phyloP scores from a whole-genome alignment of 2,888 invertebrate species.

The Euplagia quadripunctaria region DNA sequence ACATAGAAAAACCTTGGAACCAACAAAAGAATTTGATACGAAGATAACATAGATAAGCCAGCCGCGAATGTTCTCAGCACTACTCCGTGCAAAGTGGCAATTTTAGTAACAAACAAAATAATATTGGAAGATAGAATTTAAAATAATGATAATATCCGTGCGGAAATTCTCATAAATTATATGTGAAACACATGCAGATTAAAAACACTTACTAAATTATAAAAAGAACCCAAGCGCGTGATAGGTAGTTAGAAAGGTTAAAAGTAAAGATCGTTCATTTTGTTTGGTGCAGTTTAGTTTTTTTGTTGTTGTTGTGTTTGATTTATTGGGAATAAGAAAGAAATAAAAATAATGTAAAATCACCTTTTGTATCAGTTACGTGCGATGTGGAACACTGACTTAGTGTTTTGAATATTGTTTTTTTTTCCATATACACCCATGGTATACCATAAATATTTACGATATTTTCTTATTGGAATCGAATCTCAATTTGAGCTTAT shows the following conservation, averaged over 20 bases:
- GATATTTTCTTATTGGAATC: neutral
- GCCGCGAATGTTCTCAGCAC: no score
- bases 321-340: neutral
- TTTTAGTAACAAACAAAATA: no score
- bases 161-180: neutral
- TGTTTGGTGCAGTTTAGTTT: neutral
- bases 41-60: no score
- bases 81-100: no score
- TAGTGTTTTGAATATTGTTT: neutral
- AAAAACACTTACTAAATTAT: neutral
- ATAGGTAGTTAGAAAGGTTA: neutral
- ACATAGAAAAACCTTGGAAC: no score
- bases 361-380: neutral
- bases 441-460: neutral
- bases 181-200: neutral
- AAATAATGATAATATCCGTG: neutral
- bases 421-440: neutral
- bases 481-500: neutral
- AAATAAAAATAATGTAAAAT: neutral
- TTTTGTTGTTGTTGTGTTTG: no score
- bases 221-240: neutral
- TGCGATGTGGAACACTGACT: neutral
- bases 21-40: no score
- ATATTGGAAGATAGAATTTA: no score
- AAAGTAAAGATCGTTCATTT: neutral